Percentiles rank a stretch among this genome's conserved stretches.
phyloP scores from a whole-genome alignment of 1,140 invertebrate species.

The Psix sp. region DNA sequence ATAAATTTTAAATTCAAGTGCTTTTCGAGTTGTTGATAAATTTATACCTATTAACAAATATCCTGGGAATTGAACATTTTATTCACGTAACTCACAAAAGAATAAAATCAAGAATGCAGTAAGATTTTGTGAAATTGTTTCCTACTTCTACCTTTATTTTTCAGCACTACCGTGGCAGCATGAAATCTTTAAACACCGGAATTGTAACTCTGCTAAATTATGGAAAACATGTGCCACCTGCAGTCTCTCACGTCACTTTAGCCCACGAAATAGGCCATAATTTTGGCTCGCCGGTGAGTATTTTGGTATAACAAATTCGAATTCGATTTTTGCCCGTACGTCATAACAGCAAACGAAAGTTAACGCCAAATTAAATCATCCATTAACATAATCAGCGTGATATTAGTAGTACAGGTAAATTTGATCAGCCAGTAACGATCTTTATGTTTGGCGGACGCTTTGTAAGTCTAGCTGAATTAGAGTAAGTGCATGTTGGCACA shows the following conservation, averaged over 20 bases:
- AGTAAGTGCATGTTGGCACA: slow-evolving; percentile 56
- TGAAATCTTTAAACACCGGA: slow-evolving; percentile 98
- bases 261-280: slow-evolving; percentile 99
- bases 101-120: no score
- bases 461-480: slow-evolving; percentile 53
- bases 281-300: slow-evolving; percentile 95
- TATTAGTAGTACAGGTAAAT: slow-evolving; percentile 48
- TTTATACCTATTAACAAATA: no score
- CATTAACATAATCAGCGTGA: slow-evolving; percentile 45
- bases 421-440: slow-evolving; percentile 52
- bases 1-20: no score
- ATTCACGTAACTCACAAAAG: no score
- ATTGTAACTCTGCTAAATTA: slow-evolving; percentile 99
- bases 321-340: not conserved
- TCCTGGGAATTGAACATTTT: no score
- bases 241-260: slow-evolving; percentile 98
- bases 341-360: slow-evolving; percentile 1
- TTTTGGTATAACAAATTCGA: not conserved
- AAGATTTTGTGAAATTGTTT: not conserved
- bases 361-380: slow-evolving; percentile 35
- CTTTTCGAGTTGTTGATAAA: no score
- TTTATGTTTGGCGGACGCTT: slow-evolving; percentile 49
- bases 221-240: slow-evolving; percentile 97
- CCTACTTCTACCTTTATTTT: slow-evolving; percentile 53
- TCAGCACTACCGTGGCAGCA: slow-evolving; percentile 94